A percentile compares a stretch with the other conserved stretches of the same genome.
Conservation (phyloP, 2,888 invertebrate genomes). For the Archips crataeganus region DNA sequence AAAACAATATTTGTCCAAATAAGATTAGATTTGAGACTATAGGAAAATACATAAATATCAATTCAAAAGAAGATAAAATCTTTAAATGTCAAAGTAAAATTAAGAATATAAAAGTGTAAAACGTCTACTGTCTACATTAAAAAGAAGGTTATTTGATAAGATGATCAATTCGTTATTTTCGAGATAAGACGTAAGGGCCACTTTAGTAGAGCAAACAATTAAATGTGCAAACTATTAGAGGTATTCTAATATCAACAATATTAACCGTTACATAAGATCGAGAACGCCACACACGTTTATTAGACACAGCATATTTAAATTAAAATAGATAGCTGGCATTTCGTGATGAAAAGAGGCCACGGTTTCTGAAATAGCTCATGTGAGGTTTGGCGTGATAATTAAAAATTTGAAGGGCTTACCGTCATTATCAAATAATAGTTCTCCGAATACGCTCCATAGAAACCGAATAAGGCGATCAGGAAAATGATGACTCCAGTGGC, state of each 20-base stretch:
- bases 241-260: slow-evolving; percentile 31
- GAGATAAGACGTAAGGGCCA: slow-evolving; percentile 11
- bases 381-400: slow-evolving; percentile 11
- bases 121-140: neutral
- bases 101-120: neutral
- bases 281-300: slow-evolving; percentile 26
- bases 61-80: neutral
- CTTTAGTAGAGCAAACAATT: slow-evolving; percentile 4
- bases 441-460: slow-evolving; percentile 94
- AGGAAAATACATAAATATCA: neutral
- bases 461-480: slow-evolving; percentile 93
- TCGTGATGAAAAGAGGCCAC: slow-evolving; percentile 47
- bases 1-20: neutral
- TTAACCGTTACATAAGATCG: slow-evolving; percentile 31
- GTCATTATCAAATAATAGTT: slow-evolving; percentile 93
- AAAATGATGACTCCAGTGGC: slow-evolving; percentile 90
- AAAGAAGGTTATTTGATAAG: slow-evolving; percentile 1
- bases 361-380: slow-evolving; percentile 34
- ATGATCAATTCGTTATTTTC: neutral
- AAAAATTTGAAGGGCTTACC: slow-evolving; percentile 78
- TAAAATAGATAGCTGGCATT: slow-evolving; percentile 51
- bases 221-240: slow-evolving; percentile 2
- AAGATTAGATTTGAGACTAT: neutral
- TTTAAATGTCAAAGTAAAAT: neutral
- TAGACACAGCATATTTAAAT: slow-evolving; percentile 46